Percentiles rank a stretch among this genome's conserved stretches.
These are phyloP conservation scores for Microtus oregoni DNA, from an alignment of 2,113 vertebrate species.

Conservation along the genomic window DNA sequence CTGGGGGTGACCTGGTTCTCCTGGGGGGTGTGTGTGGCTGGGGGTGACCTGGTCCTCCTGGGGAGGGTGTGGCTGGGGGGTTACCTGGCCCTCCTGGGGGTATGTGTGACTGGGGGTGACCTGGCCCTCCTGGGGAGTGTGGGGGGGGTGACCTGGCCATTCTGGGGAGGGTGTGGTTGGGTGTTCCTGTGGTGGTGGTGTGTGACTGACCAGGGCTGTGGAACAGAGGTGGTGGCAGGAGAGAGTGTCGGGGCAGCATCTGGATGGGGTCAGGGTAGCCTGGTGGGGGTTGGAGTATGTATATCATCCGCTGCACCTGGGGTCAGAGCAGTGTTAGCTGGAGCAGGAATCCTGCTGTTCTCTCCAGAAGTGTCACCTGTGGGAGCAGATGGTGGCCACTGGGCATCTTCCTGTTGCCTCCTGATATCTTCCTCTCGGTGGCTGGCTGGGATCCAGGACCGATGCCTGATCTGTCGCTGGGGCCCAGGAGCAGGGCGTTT, in stretches of 20 bases:
- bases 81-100: too few relatives aligned
- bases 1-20: too few relatives aligned
- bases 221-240: rapidly evolving
- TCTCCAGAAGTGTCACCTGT: background rate
- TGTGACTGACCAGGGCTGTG: background rate
- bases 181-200: background rate
- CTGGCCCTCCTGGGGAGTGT: too few relatives aligned
- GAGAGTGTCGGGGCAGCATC: background rate
- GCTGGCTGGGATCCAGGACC: background rate
- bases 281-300: rapidly evolving
- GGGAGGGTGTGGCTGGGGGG: too few relatives aligned
- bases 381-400: background rate
- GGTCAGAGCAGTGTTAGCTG: background rate
- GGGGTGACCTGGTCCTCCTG: background rate
- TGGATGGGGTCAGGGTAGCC: background rate
- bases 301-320: rapidly evolving
- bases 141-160: too few relatives aligned
- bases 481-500: background rate
- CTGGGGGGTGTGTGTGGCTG: background rate
- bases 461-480: background rate
- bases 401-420: background rate
- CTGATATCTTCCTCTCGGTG: rapidly evolving
- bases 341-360: background rate
- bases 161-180: too few relatives aligned
- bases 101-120: too few relatives aligned